Evolutionary conservation across 2,797 vertebrate genomes (phyloP).

Genomic region (Hippoglossus hippoglossus): DNA sequence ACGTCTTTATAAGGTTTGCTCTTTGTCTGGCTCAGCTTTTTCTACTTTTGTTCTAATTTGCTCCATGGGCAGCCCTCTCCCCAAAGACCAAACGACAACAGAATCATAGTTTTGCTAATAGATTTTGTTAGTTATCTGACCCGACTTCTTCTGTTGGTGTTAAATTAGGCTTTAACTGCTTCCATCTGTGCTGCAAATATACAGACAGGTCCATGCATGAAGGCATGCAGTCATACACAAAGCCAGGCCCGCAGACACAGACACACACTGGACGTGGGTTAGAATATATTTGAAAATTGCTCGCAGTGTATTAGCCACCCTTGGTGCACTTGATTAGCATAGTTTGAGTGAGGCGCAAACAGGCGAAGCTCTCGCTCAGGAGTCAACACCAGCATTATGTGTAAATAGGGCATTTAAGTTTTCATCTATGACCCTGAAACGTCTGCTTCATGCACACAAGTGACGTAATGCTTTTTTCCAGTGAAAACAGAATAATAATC

Average conservation of each 20-base stretch:
- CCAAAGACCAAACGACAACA: constrained; percentile 74
- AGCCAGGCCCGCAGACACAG: constrained; percentile 25
- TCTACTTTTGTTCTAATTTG: constrained; percentile 63
- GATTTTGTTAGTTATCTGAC: constrained; percentile 83
- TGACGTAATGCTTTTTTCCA: constrained; percentile 75
- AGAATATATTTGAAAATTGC: constrained; percentile 66
- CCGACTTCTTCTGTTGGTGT: constrained; percentile 76
- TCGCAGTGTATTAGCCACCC: constrained; percentile 41
- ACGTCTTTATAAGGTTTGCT: constrained; percentile 37
- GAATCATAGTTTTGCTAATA: constrained; percentile 81
- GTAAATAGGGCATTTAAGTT: constrained; percentile 65
- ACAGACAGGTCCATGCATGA: constrained; percentile 62
- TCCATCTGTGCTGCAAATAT: constrained; percentile 77
- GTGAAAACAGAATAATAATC: constrained; percentile 72
- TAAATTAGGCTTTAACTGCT: constrained; percentile 80
- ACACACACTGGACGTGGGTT: constrained; percentile 47
- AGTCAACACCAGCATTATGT: constrained; percentile 63
- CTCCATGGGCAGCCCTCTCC: constrained; percentile 56
- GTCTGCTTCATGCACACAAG: constrained; percentile 47
- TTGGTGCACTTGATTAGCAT: constrained; percentile 66
- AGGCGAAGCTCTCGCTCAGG: constrained; percentile 28
- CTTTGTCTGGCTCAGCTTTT: constrained; percentile 40
- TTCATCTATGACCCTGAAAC: constrained; percentile 73
- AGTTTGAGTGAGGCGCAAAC: constrained; percentile 42
- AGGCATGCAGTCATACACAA: constrained; percentile 57